Percentiles rank a stretch among this genome's conserved stretches.
Conservation (phyloP, 2,888 invertebrate species). For the Blastobasis adustella region DNA sequence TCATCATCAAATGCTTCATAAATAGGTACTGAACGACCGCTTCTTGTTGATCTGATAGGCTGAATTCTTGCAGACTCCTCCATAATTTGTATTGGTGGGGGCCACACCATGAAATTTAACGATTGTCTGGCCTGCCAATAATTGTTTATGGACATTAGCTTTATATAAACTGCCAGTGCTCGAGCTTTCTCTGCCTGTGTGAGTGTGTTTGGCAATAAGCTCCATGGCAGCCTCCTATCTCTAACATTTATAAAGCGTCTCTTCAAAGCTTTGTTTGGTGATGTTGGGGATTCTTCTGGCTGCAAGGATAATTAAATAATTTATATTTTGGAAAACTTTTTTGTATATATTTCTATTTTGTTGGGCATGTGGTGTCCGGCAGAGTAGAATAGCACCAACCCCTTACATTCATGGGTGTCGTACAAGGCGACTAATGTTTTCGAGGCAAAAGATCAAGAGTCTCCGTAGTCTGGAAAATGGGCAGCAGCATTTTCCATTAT, state of each 20-base stretch:
- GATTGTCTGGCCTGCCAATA: slow-evolving; percentile 57
- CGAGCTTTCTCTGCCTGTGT: slow-evolving; percentile 57
- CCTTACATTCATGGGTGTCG: too few relatives aligned
- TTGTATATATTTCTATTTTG: too few relatives aligned
- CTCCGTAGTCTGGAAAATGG: too few relatives aligned
- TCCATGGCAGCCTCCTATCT: slow-evolving; percentile 67
- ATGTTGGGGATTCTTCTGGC: slow-evolving; percentile 25
- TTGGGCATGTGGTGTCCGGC: too few relatives aligned
- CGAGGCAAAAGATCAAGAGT: too few relatives aligned
- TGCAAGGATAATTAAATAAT: slow-evolving; percentile 15
- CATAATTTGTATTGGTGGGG: slow-evolving; percentile 58
- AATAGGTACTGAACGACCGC: slow-evolving; percentile 57
- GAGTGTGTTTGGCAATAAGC: slow-evolving; percentile 46
- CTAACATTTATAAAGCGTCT: slow-evolving; percentile 53
- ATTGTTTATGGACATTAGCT: slow-evolving; percentile 59
- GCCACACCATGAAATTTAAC: slow-evolving; percentile 51
- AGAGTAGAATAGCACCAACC: too few relatives aligned
- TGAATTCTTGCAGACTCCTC: slow-evolving; percentile 53
- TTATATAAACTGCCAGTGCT: slow-evolving; percentile 57
- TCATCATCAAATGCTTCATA: slow-evolving; percentile 65
- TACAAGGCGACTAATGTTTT: too few relatives aligned
- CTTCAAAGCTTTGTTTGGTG: slow-evolving; percentile 42
- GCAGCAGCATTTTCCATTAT: too few relatives aligned
- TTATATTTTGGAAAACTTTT: neutral
- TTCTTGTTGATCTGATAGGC: slow-evolving; percentile 56